Base-by-base conservation (phyloP, 1,140 invertebrate genomes). In the Ericerus pela region DNA sequence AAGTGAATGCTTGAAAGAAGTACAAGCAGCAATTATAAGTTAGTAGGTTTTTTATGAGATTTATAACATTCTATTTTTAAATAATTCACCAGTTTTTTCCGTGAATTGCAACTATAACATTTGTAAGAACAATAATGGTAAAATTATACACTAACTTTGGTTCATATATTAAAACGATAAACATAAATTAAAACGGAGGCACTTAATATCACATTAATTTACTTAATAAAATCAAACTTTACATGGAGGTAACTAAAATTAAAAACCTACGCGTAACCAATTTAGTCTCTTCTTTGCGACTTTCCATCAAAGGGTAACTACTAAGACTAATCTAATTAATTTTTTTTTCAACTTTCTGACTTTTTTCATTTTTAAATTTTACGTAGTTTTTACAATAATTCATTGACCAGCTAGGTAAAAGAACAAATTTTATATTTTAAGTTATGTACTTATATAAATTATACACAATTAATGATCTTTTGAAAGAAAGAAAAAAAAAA, bases 121-220 rank as follows among this genome's bases (percentile, higher is more conserved):
- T 33, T 33, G 8, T 33, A 33, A 8, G 30, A 33, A 10, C n/a
- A n/a, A n/a, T 38, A n/a, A 33, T 8, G n/a, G 30, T 10, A n/a
- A 33, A n/a, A 33, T 16, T n/a, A 38, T 38, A 14, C 20, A 16
- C n/a, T 16, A 14, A 38, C 41, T 47, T 47, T 47, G 41, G 41
- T 47, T 47, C 20, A 24, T 47, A 20, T 5, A 47, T 24, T n/a
- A 22, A 24, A 24, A 47, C 20, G 26, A 47, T 47, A 47, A 8
- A 24, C 26, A 24, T 24, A 2, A 47, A 47, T 47, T 47, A 47
- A 33, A 47, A 47, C 26, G 41, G 41, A 47, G 41, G 41, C 41
- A 47, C 41, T 47, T 47, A 47, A 47, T 47, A 47, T 47, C 41
- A 47, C 41, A 47, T 47, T 47, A 47, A 47, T 47, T 47, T 14